Percentiles rank a stretch among this genome's conserved stretches.
These are phyloP conservation scores for Phoeniculus purpureus DNA, from an alignment of 2,797 vertebrate species.

Conservation along the genomic window DNA sequence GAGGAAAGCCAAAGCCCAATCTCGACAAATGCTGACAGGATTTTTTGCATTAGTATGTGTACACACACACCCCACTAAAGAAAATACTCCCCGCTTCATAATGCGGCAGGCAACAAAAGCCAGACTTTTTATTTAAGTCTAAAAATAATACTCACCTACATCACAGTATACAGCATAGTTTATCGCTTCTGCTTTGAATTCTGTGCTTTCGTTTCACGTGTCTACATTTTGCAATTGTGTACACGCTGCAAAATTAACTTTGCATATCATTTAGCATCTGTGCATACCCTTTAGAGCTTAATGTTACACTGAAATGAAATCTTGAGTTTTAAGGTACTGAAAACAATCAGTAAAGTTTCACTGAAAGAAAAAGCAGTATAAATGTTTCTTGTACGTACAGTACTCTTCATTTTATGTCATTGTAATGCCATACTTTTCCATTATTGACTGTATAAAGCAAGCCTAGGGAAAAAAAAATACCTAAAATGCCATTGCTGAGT, in stretches of 20 bases:
- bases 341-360: neutral
- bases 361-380: slow-evolving; percentile 35
- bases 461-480: neutral
- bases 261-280: neutral
- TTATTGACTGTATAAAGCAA: slow-evolving; percentile 67
- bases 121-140: slow-evolving; percentile 64
- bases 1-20: neutral
- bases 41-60: neutral
- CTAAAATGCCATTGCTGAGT: slow-evolving; percentile 58
- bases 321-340: neutral
- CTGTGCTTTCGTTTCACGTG: slow-evolving; percentile 59
- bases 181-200: slow-evolving; percentile 13
- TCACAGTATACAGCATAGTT: slow-evolving; percentile 44
- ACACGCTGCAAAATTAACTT: slow-evolving; percentile 15
- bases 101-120: slow-evolving; percentile 54
- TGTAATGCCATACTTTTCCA: slow-evolving; percentile 41
- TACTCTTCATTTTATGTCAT: neutral
- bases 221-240: neutral
- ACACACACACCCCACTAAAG: neutral
- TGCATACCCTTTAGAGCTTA: slow-evolving; percentile 6
- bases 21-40: neutral
- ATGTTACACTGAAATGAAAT: neutral
- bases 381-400: slow-evolving; percentile 22
- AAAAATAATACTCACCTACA: slow-evolving; percentile 50
- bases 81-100: slow-evolving; percentile 34